Percentiles rank a stretch among this genome's conserved stretches.
These are phyloP conservation scores for Candidula unifasciata DNA, from an alignment of 2,888 invertebrate species.

Conservation along the genomic window DNA sequence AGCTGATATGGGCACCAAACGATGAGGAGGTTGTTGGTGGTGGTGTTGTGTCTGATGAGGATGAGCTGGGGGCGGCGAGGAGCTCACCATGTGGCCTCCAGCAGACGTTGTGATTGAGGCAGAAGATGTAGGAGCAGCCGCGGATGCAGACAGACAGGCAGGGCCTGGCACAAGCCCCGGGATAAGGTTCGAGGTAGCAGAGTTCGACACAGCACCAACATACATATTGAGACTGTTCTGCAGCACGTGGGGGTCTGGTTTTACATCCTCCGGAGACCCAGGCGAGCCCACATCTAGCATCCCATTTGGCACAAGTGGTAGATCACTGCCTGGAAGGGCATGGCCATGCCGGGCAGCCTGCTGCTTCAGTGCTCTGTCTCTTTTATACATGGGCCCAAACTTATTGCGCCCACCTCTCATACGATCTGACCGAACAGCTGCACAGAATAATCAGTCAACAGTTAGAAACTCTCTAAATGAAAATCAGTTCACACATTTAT, in stretches of 20 bases:
- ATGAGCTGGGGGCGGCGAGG: conserved; percentile 35
- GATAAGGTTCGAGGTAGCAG: conserved; percentile 52
- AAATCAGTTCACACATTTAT: not conserved
- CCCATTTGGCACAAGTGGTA: conserved; percentile 62
- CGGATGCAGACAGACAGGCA: conserved; percentile 59
- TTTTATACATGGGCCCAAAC: conserved; percentile 99
- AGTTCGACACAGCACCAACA: conserved; percentile 38
- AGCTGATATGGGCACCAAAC: conserved; percentile 4
- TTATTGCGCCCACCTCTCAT: conserved; percentile 99
- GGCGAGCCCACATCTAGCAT: conserved; percentile 62
- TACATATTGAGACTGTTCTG: conserved; percentile 77
- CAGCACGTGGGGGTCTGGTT: conserved; percentile 70
- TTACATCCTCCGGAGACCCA: conserved; percentile 61
- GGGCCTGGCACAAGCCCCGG: conserved; percentile 60
- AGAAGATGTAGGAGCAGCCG: conserved; percentile 46
- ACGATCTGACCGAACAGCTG: conserved; percentile 98
- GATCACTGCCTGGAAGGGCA: conserved; percentile 79
- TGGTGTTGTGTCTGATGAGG: conserved; percentile 14
- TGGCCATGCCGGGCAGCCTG: conserved; percentile 86
- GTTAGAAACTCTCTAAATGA: not conserved
- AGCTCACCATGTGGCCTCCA: not conserved
- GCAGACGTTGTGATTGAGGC: conserved; percentile 18
- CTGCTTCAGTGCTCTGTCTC: conserved; percentile 96
- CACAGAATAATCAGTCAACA: not conserved
- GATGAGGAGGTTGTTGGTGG: conserved; percentile 5